Percentiles rank a stretch among this genome's conserved stretches.
Conservation (phyloP, 2,113 vertebrate species). For the Upupa epops region DNA sequence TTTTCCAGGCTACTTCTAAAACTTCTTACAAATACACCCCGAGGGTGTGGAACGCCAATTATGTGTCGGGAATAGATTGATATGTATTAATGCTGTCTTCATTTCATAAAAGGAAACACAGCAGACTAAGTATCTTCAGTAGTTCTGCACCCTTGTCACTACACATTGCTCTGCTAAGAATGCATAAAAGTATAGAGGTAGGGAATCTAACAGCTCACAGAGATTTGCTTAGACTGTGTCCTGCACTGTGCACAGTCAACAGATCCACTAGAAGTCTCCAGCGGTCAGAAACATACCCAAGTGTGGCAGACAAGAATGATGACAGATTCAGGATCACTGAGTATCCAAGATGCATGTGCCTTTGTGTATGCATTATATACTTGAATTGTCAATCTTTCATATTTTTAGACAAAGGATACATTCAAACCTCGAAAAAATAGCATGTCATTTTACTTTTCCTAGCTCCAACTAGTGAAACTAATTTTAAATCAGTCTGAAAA, state of each 20-base stretch:
- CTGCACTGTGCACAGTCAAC: neutral
- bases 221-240: neutral
- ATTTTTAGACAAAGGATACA: neutral
- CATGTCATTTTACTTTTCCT: neutral
- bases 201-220: neutral
- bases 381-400: neutral
- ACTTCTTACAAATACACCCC: neutral
- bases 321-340: neutral
- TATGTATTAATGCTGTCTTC: neutral
- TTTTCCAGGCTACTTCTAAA: neutral
- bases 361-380: no score
- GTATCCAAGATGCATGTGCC: neutral
- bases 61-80: neutral
- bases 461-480: neutral
- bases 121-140: neutral
- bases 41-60: neutral
- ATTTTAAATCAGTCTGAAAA: neutral
- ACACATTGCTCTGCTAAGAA: neutral
- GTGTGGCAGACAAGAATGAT: neutral
- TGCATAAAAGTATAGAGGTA: accelerated
- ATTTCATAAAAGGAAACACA: neutral
- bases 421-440: neutral
- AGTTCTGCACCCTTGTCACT: neutral
- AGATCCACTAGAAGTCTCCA: neutral
- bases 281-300: neutral